Percentiles rank a stretch among this genome's conserved stretches.
phyloP scores from a whole-genome alignment of 53 echinoderm and acorn worm species.

The Paracentrotus lividus region DNA sequence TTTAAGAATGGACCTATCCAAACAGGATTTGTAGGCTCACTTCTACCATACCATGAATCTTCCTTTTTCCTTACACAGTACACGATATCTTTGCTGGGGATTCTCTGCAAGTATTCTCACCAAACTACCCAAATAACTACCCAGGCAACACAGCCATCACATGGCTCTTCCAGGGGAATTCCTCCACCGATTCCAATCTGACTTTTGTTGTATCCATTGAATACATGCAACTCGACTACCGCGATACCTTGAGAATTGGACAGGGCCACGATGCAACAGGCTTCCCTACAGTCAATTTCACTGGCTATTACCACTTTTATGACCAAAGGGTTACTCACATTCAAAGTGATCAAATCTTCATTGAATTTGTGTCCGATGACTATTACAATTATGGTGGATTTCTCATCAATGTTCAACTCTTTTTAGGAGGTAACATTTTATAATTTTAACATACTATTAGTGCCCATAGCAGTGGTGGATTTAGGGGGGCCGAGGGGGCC shows the following conservation, averaged over 20 bases:
- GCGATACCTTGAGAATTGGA: background rate
- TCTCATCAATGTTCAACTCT: background rate
- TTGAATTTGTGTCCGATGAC: background rate
- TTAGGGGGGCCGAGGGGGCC: too few relatives aligned
- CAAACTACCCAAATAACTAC: slow-evolving; percentile 3
- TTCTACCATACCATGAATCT: too few relatives aligned
- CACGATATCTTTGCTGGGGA: background rate
- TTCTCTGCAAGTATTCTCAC: background rate
- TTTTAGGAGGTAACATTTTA: background rate
- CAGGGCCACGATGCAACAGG: background rate
- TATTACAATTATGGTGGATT: background rate
- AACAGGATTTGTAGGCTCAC: too few relatives aligned
- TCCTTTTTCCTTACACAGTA: background rate
- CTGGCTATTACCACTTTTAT: background rate
- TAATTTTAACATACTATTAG: too few relatives aligned
- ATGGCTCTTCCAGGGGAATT: background rate
- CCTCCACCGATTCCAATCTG: background rate
- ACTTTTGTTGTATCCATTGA: background rate
- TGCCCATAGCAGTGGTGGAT: too few relatives aligned
- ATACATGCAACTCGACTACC: background rate
- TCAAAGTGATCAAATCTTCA: background rate
- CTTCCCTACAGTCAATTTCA: background rate
- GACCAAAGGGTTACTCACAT: background rate
- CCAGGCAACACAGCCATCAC: background rate
- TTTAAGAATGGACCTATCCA: too few relatives aligned